These are phyloP conservation scores for Isoperla grammatica DNA, from an alignment of 2,888 invertebrate species.

Conservation along the genomic window DNA sequence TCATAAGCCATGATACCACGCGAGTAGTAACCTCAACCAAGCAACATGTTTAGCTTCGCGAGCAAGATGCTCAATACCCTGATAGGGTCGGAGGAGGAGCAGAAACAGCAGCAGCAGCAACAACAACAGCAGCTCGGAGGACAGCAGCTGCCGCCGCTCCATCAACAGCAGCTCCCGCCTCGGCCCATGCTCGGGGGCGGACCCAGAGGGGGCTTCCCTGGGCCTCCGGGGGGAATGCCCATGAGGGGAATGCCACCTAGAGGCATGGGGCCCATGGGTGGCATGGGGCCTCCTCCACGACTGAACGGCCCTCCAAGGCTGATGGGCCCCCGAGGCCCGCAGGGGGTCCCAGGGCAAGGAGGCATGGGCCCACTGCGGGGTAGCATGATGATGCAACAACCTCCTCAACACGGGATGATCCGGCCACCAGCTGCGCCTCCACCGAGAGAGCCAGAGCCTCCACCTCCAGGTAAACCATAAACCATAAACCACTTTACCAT, in stretches of 20 bases:
- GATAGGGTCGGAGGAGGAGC: constrained; percentile 41
- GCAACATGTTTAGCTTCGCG: constrained; percentile 44
- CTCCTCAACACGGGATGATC: constrained; percentile 21
- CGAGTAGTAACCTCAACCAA: neutral
- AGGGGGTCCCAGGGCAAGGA: constrained; percentile 7
- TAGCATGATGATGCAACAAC: constrained; percentile 24
- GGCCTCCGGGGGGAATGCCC: constrained; percentile 29
- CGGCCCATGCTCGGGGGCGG: constrained; percentile 31
- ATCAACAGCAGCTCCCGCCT: constrained; percentile 24
- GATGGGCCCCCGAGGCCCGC: constrained; percentile 25
- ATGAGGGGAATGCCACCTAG: constrained; percentile 26
- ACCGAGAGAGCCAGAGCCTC: constrained; percentile 23
- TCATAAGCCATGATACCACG: neutral
- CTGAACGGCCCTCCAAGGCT: constrained; percentile 25
- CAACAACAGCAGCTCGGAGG: constrained; percentile 28
- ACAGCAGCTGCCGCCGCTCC: constrained; percentile 29
- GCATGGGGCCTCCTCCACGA: constrained; percentile 24
- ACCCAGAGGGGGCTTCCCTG: constrained; percentile 30
- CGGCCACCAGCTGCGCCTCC: constrained; percentile 18
- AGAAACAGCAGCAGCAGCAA: constrained; percentile 33
- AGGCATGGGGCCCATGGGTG: constrained; percentile 25
- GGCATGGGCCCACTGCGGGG: constrained; percentile 21
- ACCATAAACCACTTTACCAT: no score
- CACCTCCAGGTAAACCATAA: constrained; percentile 5
- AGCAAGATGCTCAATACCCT: constrained; percentile 46